A percentile compares a stretch with the other conserved stretches of the same genome.
These are phyloP conservation scores for Troides aeacus DNA, from an alignment of 2,888 invertebrate species.

Conservation along the genomic window DNA sequence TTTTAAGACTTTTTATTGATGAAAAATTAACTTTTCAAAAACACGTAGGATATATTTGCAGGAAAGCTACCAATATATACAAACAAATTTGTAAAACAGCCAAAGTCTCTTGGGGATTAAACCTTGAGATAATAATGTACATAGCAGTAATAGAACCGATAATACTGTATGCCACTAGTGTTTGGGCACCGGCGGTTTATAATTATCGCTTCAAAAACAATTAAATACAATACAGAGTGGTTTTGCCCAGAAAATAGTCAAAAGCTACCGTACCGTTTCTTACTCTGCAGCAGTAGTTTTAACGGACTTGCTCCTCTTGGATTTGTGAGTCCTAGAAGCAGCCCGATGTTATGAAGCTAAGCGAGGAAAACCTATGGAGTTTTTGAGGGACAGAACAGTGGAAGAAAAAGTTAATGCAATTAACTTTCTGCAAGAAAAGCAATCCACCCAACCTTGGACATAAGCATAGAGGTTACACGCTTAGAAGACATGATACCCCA, in stretches of 20 bases:
- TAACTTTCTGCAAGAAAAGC: no score
- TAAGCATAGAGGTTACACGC: not conserved
- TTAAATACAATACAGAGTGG: not conserved
- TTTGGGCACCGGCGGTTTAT: not conserved
- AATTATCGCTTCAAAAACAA: not conserved
- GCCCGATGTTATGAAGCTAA: not conserved
- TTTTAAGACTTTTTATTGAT: constrained; percentile 4
- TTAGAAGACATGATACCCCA: not conserved
- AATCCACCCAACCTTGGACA: not conserved
- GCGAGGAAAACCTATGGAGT: no score
- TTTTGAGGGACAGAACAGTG: no score
- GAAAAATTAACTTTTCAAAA: not conserved
- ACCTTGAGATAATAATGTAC: not conserved
- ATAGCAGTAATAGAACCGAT: constrained; percentile 5
- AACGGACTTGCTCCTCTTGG: no score
- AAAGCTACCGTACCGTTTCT: no score
- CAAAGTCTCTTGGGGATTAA: not conserved
- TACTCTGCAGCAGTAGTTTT: no score
- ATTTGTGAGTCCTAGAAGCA: not conserved
- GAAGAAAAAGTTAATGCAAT: not conserved
- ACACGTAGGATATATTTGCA: not conserved
- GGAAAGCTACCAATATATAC: constrained; percentile 1
- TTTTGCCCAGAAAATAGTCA: not conserved
- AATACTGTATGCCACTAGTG: not conserved
- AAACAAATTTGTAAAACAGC: not conserved